phyloP scores from a whole-genome alignment of 2,797 vertebrate species.

The Erpetoichthys calabaricus region DNA sequence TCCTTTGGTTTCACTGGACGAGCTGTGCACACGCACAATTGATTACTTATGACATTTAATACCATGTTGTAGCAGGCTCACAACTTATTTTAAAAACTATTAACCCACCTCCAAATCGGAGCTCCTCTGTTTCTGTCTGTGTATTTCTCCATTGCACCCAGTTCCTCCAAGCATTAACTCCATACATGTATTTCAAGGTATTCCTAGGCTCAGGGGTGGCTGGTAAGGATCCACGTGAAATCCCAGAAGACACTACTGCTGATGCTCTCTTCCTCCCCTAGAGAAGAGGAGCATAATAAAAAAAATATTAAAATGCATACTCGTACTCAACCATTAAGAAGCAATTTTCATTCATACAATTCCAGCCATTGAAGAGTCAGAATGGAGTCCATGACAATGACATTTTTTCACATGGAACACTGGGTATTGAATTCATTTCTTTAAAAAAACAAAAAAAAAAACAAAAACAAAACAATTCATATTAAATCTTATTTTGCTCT shows the following conservation, averaged over 20 bases:
- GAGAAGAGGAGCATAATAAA: slow-evolving; percentile 10
- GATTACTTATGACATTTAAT: too few relatives aligned
- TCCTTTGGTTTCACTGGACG: slow-evolving; percentile 75
- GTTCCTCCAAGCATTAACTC: slow-evolving; percentile 83
- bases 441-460: too few relatives aligned
- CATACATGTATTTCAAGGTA: slow-evolving; percentile 76
- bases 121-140: slow-evolving; percentile 68
- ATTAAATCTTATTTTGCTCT: too few relatives aligned
- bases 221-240: background rate
- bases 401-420: too few relatives aligned
- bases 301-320: background rate
- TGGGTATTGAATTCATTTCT: too few relatives aligned
- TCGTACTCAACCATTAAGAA: too few relatives aligned
- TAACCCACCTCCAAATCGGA: slow-evolving; percentile 68
- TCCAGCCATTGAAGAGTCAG: too few relatives aligned
- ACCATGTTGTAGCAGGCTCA: too few relatives aligned
- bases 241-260: slow-evolving; percentile 26
- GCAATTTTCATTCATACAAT: too few relatives aligned
- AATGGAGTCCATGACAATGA: too few relatives aligned
- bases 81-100: background rate
- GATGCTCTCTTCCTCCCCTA: slow-evolving; percentile 67
- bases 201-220: slow-evolving; percentile 50
- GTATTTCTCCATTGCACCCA: slow-evolving; percentile 85
- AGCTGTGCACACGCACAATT: slow-evolving; percentile 36
- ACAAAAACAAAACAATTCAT: too few relatives aligned